Evolutionary conservation across 1,140 invertebrate genomes (phyloP), one percentile per base, ranked within the genome.

Genomic region (Pseudobourletiella spinata): DNA sequence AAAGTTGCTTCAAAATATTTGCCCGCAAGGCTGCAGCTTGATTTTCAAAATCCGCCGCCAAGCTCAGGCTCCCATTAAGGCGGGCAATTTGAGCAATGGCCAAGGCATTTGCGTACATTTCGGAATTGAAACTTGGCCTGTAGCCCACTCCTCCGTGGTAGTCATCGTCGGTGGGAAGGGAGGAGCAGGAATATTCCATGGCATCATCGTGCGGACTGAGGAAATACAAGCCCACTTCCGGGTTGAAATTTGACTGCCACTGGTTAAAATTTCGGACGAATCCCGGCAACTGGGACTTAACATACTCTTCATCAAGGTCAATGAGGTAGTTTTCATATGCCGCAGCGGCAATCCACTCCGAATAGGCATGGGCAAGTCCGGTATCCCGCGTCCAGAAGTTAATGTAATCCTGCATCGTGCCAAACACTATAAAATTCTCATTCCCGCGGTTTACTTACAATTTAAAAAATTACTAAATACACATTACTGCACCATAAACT

Each of bases 321-420:
- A 68, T 29, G 14, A 68, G 43, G 30, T 42, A 68, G 4, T 59
- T 14, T 2, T 61, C 30, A 28, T 46, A 68, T 0, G 66, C 52
- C 24, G 66, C 59, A 24, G 62, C 59, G 1, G 66, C 66, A 3
- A 68, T 68, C 66, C 66, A 68, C 63, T 68, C 66, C 29, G 66
- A 65, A 26, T 68, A 68, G n/a, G 60, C 54, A 25, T 65, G 22
- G 20, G 30, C 51, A 54, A 24, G 56, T 18, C 59, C 59, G 24
- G 58, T 59, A 57, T 68, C 59, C 48, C 63, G 59, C n/a, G 63
- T 35, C 66, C 66, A 68, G 39, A 68, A 64, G n/a, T 64, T 64
- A 4, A 68, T 68, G 59, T 68, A 68, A 30, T 68, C 66, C 50
- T 68, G 32, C n/a, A 32, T 11, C 6, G 8, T 16, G 2, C 16